Conservation (phyloP, 2,888 invertebrate species). For the Leptodirus hochenwartii region DNA sequence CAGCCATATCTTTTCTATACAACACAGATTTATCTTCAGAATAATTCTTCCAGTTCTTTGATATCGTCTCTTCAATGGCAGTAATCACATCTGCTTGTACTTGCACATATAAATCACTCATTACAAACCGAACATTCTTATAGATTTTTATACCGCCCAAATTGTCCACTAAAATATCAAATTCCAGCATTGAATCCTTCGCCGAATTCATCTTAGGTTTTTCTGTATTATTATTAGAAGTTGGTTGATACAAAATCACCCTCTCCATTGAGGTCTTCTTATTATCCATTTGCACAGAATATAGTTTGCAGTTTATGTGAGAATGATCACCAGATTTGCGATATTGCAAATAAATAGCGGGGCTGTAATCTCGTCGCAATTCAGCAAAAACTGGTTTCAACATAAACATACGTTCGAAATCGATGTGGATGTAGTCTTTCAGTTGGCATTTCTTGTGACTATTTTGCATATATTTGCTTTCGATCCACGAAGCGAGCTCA, state of each 20-base stretch:
- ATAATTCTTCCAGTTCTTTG: constrained; percentile 34
- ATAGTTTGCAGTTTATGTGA: constrained; percentile 47
- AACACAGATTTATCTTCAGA: constrained; percentile 37
- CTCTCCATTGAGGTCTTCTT: constrained; percentile 16
- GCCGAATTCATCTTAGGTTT: too few relatives aligned
- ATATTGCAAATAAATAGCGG: constrained; percentile 56
- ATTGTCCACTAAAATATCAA: constrained; percentile 30
- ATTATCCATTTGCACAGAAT: constrained; percentile 55
- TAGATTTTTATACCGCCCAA: constrained; percentile 36
- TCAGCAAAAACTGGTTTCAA: constrained; percentile 71
- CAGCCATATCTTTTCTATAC: constrained; percentile 26
- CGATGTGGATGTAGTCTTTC: constrained; percentile 62
- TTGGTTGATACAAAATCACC: constrained; percentile 7
- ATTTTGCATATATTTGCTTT: constrained; percentile 55
- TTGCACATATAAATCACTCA: constrained; percentile 49
- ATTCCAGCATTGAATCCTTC: constrained; percentile 18
- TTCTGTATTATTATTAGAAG: too few relatives aligned
- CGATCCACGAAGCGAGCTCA: constrained; percentile 64
- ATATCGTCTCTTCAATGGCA: constrained; percentile 40
- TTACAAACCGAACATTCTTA: constrained; percentile 40
- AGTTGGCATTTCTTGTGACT: constrained; percentile 49
- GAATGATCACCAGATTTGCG: constrained; percentile 49
- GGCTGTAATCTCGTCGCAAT: constrained; percentile 49
- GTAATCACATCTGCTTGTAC: constrained; percentile 49
- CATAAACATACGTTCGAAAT: constrained; percentile 73